Evolutionary conservation across 2,113 vertebrate genomes (phyloP).

Genomic region (Stercorarius parasiticus): DNA sequence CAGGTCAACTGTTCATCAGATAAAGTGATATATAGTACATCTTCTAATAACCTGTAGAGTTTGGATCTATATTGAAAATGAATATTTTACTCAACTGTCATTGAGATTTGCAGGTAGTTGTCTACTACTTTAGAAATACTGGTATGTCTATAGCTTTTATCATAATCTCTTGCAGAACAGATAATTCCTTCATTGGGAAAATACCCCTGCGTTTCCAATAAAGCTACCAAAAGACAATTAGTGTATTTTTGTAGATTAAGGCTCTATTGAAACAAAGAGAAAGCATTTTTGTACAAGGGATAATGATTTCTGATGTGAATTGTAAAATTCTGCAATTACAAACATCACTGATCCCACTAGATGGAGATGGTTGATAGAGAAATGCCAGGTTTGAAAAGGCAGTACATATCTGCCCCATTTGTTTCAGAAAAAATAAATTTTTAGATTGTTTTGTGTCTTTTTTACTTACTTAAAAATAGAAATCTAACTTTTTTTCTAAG

Average conservation of each 20-base stretch:
- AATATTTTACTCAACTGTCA: background rate
- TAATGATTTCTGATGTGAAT: background rate
- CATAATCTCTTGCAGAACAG: background rate
- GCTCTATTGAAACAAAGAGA: background rate
- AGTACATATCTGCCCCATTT: background rate
- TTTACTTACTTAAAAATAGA: background rate
- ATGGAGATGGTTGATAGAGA: slow-evolving; percentile 60
- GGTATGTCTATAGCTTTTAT: background rate
- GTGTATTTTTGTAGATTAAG: background rate
- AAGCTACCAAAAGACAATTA: background rate
- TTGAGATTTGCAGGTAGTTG: background rate
- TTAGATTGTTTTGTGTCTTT: background rate
- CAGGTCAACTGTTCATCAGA: background rate
- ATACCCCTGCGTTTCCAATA: background rate
- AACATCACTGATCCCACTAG: slow-evolving; percentile 49
- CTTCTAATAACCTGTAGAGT: background rate
- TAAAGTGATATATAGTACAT: background rate
- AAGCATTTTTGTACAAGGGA: background rate
- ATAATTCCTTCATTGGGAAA: background rate
- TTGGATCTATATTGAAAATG: background rate
- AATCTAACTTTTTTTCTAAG: background rate
- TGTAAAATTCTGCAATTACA: background rate
- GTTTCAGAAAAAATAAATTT: background rate
- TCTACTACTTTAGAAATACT: background rate
- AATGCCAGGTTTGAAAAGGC: background rate